phyloP scores from a whole-genome alignment of 2,797 vertebrate genomes.

The Agapornis canus region DNA sequence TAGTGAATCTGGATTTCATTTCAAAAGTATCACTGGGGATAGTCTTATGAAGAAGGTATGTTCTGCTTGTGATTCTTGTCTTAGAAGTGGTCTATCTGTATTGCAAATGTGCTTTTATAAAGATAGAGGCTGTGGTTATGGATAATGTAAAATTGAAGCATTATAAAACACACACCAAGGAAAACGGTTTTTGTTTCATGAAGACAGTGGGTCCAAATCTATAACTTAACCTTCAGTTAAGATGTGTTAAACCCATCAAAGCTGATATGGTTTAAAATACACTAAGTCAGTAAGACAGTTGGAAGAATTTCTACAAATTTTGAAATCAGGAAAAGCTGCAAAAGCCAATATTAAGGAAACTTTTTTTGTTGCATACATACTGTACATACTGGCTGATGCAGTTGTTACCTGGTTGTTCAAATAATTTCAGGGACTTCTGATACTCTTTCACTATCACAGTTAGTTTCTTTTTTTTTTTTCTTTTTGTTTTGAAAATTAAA shows the following conservation, averaged over 20 bases:
- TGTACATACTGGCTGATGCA: background rate
- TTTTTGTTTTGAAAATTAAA: background rate
- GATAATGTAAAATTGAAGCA: background rate
- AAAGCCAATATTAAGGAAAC: background rate
- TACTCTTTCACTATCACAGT: background rate
- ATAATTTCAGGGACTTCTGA: background rate
- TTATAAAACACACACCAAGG: background rate
- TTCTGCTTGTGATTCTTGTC: background rate
- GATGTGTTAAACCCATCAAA: background rate
- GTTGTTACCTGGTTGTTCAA: background rate
- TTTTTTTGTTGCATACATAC: background rate
- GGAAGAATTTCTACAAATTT: background rate
- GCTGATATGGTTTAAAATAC: background rate
- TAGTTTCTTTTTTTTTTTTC: background rate
- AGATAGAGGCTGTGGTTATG: background rate
- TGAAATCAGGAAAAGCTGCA: background rate
- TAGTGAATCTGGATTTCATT: background rate
- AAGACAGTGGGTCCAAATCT: background rate
- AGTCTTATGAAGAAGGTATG: background rate
- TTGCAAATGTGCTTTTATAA: background rate
- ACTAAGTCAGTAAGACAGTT: background rate
- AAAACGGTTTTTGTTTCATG: background rate
- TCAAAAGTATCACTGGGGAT: background rate
- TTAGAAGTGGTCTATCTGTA: background rate
- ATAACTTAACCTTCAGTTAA: background rate